Percentiles rank a stretch among this genome's conserved stretches.
Evolutionary conservation across 2,888 invertebrate species (phyloP).

Genomic region (Dichetophora obliterata): DNA sequence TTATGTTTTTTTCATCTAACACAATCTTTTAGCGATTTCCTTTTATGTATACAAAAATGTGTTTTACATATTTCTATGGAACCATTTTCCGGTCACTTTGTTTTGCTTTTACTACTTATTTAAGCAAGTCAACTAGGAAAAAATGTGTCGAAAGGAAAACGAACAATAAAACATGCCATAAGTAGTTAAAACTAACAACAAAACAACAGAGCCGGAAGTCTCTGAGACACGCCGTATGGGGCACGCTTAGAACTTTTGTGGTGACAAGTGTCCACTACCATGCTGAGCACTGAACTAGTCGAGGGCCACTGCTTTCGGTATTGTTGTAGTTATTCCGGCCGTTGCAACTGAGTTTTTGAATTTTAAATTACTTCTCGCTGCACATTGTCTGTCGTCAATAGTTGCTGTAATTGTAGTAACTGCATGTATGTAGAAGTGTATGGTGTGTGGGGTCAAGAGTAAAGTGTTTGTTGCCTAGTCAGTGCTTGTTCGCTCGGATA

Average conservation of each 20-base stretch:
- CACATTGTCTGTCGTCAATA: neutral
- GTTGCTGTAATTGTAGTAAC: no score
- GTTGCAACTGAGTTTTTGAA: slow-evolving; percentile 28
- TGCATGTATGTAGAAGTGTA: neutral
- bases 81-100: slow-evolving; percentile 10
- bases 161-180: slow-evolving; percentile 3
- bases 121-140: neutral
- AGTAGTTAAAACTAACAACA: neutral
- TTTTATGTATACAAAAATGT: no score
- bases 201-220: slow-evolving; percentile 24
- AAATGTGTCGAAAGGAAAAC: neutral
- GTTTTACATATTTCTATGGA: neutral
- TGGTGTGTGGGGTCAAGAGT: neutral
- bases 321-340: neutral
- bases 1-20: no score
- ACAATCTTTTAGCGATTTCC: no score
- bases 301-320: neutral
- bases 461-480: neutral
- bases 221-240: slow-evolving; percentile 22
- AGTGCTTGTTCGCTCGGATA: neutral
- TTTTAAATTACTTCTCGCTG: slow-evolving; percentile 12
- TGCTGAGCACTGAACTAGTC: slow-evolving; percentile 1
- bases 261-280: neutral
- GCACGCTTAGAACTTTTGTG: slow-evolving; percentile 24
- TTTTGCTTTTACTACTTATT: neutral